Base-by-base conservation (phyloP, 2,113 vertebrate species). In the Coturnix japonica region DNA sequence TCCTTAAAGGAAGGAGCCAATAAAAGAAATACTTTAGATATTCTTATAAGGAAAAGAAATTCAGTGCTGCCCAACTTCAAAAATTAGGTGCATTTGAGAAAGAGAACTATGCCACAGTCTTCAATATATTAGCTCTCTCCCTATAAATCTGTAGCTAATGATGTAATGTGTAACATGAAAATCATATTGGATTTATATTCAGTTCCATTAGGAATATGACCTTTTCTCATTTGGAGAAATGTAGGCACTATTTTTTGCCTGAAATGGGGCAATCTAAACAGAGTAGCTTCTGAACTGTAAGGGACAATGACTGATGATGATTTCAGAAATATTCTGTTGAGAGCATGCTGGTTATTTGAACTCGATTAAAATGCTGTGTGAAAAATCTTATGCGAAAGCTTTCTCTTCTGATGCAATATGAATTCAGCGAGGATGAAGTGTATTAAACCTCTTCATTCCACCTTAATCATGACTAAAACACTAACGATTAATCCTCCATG, bases 1-100 rank as follows among this genome's bases (percentile, higher is more conserved):
- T 57, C 31, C 85, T 97, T 97, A 93, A 97, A 97, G 81, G 81
- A 97, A 96, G 91, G 90, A 94, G 37, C 87, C 95, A 97, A 97
- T 96, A 95, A 97, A 97, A 90, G 91, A 95, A 97, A 97, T 96
- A 92, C 92, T 94, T 97, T 86, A 93, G 95, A 96, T 97, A 96
- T 93, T 95, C 92, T 95, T 92, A 72, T 64, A 91, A 95, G 75
- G 95, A 82, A 87, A 94, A 96, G 95, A 96, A 95, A 96, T 96
- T 91, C 95, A 95, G 94, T 83, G 91, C 75, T 82, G 83, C 93
- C 83, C 97, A 96, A 92, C 96, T 97, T 95, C 95, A 97, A 95
- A 97, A 97, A 96, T 97, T 94, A 97, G 95, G 95, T 97, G 87
- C 23, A 31, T 97, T 96, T 76, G 67, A 94, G 78, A 91, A 87